Percentiles rank a stretch among this genome's conserved stretches.
These are phyloP conservation scores for Napeogenes inachia DNA, from an alignment of 2,888 invertebrate species.

Conservation along the genomic window DNA sequence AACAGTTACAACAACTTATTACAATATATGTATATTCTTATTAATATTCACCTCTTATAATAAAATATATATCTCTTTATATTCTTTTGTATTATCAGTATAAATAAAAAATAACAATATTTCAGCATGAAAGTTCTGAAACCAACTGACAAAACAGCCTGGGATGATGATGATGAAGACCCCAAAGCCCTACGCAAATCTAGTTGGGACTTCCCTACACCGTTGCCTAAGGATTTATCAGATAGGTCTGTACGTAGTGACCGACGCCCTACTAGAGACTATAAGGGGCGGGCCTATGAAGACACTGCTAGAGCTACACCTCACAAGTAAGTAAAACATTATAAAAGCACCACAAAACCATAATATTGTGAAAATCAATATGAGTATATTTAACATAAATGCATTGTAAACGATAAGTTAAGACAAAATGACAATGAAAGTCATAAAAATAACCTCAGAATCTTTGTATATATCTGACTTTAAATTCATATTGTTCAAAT, in stretches of 20 bases:
- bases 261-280: constrained; percentile 53
- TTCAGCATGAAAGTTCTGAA: constrained; percentile 69
- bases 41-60: too few species aligned
- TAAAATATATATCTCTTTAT: neutral
- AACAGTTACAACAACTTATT: too few species aligned
- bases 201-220: constrained; percentile 96
- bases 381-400: too few species aligned
- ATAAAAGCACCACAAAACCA: too few species aligned
- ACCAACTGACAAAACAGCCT: constrained; percentile 81
- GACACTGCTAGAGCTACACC: constrained; percentile 91
- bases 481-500: neutral
- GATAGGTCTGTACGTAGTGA: constrained; percentile 65
- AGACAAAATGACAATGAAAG: neutral
- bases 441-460: too few species aligned
- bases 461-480: too few species aligned
- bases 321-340: constrained; percentile 77
- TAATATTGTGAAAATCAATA: too few species aligned
- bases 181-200: constrained; percentile 82
- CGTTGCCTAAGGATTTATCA: constrained; percentile 71
- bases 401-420: too few species aligned
- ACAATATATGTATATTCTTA: too few species aligned
- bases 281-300: constrained; percentile 72
- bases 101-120: neutral
- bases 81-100: neutral
- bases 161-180: constrained; percentile 89